These are phyloP conservation scores for Lacerta agilis DNA, from an alignment of 2,797 vertebrate species.

Conservation along the genomic window DNA sequence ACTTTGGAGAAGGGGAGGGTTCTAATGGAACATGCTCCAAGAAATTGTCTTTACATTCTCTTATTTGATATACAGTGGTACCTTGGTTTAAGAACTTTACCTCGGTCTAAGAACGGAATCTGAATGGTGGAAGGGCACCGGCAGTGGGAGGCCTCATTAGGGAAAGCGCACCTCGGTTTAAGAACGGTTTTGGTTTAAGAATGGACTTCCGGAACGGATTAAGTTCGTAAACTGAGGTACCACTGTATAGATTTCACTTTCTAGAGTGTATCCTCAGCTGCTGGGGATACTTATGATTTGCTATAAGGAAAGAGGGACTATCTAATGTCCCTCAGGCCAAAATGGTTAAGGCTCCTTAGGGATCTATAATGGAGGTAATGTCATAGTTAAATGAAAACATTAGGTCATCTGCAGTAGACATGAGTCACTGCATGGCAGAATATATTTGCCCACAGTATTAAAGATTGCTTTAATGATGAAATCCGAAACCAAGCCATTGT, in stretches of 20 bases:
- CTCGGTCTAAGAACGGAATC: too few relatives aligned
- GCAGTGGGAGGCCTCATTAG: too few relatives aligned
- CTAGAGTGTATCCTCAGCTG: neutral
- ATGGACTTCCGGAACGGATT: too few relatives aligned
- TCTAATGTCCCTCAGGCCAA: neutral
- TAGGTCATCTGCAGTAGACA: slow-evolving; percentile 16
- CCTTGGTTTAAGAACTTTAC: too few relatives aligned
- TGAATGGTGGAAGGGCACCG: too few relatives aligned
- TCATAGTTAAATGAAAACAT: slow-evolving; percentile 15
- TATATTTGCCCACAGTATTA: neutral
- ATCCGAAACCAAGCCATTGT: slow-evolving; percentile 7
- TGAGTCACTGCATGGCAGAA: neutral
- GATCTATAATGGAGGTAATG: neutral
- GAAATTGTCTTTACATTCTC: neutral
- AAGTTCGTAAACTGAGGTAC: too few relatives aligned
- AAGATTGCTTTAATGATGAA: slow-evolving; percentile 7
- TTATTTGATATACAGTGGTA: neutral
- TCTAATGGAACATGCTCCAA: neutral
- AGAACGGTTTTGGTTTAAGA: too few relatives aligned
- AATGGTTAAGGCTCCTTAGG: neutral
- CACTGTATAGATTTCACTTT: neutral
- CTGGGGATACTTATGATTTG: neutral
- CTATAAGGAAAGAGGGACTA: neutral
- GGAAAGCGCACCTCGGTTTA: too few relatives aligned
- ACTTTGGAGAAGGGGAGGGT: neutral